Evolutionary conservation across 2,113 vertebrate species (phyloP), one percentile per base, ranked within the genome.

Genomic region (Jacana jacana): DNA sequence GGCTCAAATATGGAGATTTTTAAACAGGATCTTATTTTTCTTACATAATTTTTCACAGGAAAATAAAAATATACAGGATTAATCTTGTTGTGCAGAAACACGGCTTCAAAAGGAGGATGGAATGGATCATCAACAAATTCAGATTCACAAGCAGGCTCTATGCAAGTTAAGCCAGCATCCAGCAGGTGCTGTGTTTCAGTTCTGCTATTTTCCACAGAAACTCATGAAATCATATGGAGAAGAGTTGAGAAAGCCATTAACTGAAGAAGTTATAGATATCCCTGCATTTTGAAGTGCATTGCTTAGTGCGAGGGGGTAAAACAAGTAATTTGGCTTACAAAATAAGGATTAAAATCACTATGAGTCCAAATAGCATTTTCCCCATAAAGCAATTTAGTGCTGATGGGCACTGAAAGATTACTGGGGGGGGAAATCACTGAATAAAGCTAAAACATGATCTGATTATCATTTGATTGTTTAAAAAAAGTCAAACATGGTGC

Each of bases 361-460:
- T 54, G 23, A 95, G 28, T 75, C n/a, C 52, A 89, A 91, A 89
- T 9, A 92, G 8, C 14, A 68, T 91, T 96, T 91, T 76, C 23
- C 37, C 22, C 23, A 46, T 87, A 78, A 91, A 87, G 14, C 15
- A 66, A 54, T 31, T 57, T 80, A 54, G 35, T 88, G 22, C 35
- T 81, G 63, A 88, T 73, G 52, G 89, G 24, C 30, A 46, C 13
- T 75, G 44, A 81, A 91, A 86, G 24, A 90, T 78, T 92, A 66
- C 31, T 69, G 54, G 15, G 42, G 17, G 8, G 8, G 22, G 6
- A 68, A 96, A 86, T 71, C 22, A 87, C 37, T 94, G 88, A 61
- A 46, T 87, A 85, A 95, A 69, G 37, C 49, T 88, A 81, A 95
- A 90, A 71, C 35, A 57, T 88, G 81, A 86, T 88, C 91, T 93